phyloP scores from a whole-genome alignment of 2,888 invertebrate species.

The Rhagonycha lutea region DNA sequence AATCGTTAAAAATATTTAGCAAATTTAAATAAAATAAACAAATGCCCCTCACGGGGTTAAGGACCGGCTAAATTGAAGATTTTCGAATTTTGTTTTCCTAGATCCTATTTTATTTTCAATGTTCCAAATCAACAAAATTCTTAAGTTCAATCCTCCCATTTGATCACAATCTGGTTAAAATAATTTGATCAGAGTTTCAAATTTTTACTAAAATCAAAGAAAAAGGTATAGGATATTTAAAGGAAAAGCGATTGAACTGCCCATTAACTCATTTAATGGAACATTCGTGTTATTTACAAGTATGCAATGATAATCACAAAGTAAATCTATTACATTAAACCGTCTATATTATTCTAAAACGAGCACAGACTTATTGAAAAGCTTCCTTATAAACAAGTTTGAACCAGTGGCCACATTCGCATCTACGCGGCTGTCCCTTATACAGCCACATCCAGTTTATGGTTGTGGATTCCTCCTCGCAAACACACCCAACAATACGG shows the following conservation, averaged over 20 bases:
- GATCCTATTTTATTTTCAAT: too few species aligned
- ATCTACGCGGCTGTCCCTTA: conserved; percentile 86
- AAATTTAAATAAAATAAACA: too few species aligned
- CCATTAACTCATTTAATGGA: conserved; percentile 4
- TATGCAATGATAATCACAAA: conserved; percentile 26
- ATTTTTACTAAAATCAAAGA: neutral
- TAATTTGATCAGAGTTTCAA: neutral
- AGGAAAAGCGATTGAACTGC: neutral
- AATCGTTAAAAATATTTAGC: neutral
- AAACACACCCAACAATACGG: conserved; percentile 93
- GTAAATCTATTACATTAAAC: conserved; percentile 42
- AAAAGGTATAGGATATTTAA: neutral
- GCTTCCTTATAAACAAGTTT: conserved; percentile 81
- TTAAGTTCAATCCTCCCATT: too few species aligned
- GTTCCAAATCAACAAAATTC: too few species aligned
- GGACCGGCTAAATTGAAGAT: too few species aligned
- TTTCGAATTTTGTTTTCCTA: too few species aligned
- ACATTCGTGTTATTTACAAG: conserved; percentile 16
- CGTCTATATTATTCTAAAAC: conserved; percentile 41
- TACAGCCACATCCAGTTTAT: conserved; percentile 97
- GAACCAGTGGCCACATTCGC: conserved; percentile 97
- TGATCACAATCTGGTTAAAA: too few species aligned
- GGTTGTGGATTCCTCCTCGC: conserved; percentile 89
- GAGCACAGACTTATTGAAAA: conserved; percentile 57
- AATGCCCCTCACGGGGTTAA: too few species aligned